A percentile compares a stretch with the other conserved stretches of the same genome.
Conservation (phyloP, 2,888 invertebrate genomes). For the Hydropsyche betteni region DNA sequence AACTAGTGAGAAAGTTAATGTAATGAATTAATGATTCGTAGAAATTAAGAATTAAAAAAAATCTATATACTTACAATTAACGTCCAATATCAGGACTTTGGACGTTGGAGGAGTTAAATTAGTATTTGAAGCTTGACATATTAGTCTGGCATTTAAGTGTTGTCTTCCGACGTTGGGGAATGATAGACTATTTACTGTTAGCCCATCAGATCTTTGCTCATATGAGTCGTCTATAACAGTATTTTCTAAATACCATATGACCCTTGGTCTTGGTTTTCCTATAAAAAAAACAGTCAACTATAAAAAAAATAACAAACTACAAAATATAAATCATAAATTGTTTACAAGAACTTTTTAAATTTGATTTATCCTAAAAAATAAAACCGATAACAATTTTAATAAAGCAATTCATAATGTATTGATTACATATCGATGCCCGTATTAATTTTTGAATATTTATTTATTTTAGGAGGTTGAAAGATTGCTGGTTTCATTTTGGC, state of each 20-base stretch:
- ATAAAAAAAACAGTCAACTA: conserved; percentile 52
- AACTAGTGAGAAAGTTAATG: too few species aligned
- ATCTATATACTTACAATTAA: conserved; percentile 78
- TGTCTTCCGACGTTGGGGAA: conserved; percentile 83
- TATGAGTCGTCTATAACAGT: conserved; percentile 84
- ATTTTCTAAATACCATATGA: conserved; percentile 88
- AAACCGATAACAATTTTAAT: too few species aligned
- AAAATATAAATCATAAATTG: too few species aligned
- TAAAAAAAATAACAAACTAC: background rate
- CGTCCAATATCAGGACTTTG: conserved; percentile 81
- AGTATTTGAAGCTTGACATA: conserved; percentile 89
- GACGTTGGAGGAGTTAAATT: conserved; percentile 81
- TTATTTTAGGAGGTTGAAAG: too few species aligned
- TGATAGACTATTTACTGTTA: conserved; percentile 81
- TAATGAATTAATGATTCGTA: too few species aligned
- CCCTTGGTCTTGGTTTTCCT: conserved; percentile 81
- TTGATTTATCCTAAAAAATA: too few species aligned
- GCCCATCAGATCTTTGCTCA: conserved; percentile 73
- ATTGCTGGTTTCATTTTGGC: background rate
- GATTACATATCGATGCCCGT: too few species aligned
- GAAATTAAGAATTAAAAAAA: background rate
- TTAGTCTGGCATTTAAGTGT: conserved; percentile 83
- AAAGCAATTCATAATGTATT: too few species aligned
- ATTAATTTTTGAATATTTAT: too few species aligned
- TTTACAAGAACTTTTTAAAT: too few species aligned